phyloP scores from a whole-genome alignment of 2,888 invertebrate species.

The Tachina fera region DNA sequence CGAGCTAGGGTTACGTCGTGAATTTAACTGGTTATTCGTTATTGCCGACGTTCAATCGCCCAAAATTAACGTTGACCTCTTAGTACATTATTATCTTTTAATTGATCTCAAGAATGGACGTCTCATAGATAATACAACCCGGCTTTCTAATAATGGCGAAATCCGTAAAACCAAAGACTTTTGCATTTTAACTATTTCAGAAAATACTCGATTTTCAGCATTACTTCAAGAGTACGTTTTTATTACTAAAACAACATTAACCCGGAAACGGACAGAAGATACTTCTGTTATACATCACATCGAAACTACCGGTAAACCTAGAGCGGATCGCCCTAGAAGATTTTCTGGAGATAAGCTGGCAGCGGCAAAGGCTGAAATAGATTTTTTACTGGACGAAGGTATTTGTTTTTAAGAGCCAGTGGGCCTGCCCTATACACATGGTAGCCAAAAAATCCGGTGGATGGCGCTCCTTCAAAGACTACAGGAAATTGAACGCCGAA shows the following conservation, averaged over 20 bases:
- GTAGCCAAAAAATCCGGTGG: conserved; percentile 56
- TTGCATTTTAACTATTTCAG: no score
- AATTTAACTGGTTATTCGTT: no score
- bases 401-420: conserved; percentile 54
- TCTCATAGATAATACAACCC: no score
- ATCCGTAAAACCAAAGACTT: no score
- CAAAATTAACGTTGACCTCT: no score
- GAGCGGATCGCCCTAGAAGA: conserved; percentile 47
- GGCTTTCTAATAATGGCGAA: no score
- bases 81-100: no score
- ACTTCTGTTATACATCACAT: conserved; percentile 40
- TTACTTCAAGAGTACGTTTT: no score
- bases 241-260: conserved; percentile 47
- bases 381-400: conserved; percentile 45
- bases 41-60: no score
- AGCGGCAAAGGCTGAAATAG: conserved; percentile 49
- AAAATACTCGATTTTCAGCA: no score
- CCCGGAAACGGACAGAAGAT: conserved; percentile 15
- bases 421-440: conserved; percentile 48
- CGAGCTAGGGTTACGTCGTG: no score
- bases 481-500: conserved; percentile 35
- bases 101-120: no score
- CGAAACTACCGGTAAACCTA: conserved; percentile 47
- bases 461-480: conserved; percentile 49
- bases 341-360: conserved; percentile 52